Evolutionary conservation across 2,888 invertebrate genomes (phyloP).

Genomic region (Chrysolina americana): DNA sequence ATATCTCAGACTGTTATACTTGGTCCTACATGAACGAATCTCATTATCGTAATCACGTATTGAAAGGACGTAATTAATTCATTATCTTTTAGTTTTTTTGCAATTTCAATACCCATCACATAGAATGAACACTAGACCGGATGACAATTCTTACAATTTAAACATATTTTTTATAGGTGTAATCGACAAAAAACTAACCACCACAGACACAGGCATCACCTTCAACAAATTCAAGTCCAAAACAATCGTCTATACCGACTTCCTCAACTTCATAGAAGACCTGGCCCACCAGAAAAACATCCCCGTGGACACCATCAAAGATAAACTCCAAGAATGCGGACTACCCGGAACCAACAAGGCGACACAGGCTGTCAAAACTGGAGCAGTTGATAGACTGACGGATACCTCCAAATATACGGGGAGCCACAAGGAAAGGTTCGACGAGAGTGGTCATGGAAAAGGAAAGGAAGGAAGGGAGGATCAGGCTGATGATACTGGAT

Average conservation of each 20-base stretch:
- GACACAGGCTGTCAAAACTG: conserved; percentile 70
- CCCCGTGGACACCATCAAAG: conserved; percentile 81
- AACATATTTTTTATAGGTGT: conserved; percentile 70
- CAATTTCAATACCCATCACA: no score
- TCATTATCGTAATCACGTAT: no score
- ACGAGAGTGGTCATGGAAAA: conserved; percentile 85
- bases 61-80: no score
- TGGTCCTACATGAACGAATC: no score
- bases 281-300: conserved; percentile 85
- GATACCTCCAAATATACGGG: conserved; percentile 91
- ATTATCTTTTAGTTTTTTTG: no score
- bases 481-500: conserved; percentile 80
- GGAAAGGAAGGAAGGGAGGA: conserved; percentile 90
- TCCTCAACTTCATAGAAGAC: conserved; percentile 82
- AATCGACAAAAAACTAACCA: conserved; percentile 81
- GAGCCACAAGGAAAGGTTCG: conserved; percentile 87
- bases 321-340: conserved; percentile 84
- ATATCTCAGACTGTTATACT: no score
- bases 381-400: conserved; percentile 81
- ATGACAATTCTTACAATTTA: neutral
- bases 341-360: conserved; percentile 64
- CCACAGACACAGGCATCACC: conserved; percentile 91
- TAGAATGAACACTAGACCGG: no score
- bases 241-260: conserved; percentile 59
- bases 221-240: conserved; percentile 86